Evolutionary conservation across 2,113 vertebrate genomes (phyloP), one percentile per base, ranked within the genome.

Genomic region (Chaetodon auriga): DNA sequence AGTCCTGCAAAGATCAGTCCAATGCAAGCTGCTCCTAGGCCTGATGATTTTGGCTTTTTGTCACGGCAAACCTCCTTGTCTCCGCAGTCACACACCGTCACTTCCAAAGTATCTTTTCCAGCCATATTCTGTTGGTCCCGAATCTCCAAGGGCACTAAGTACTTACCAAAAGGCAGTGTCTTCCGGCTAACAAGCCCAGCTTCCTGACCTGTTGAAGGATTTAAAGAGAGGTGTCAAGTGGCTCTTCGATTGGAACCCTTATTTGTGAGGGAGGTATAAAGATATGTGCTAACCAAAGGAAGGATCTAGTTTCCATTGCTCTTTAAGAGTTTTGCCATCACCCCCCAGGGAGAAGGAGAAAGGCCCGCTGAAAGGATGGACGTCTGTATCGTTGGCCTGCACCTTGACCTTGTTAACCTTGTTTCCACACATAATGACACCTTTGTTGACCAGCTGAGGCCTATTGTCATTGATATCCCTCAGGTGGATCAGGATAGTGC

Each of bases 21-120:
- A 46, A 96, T 91, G 57, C 21, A 87, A n/a, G 66, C 77, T 16
- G 38, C 3, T 7, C 89, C 92, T 18, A 96, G 6, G 2, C 1
- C 4, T 8, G 78, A 9, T 25, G 86, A 43, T 0, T 11, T 0
- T 0, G 82, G 60, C 0, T 15, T 10, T 51, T 25, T 79, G 2
- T 0, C 0, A 2, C 19, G 61, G 71, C 96, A 96, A 0, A n/a
- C 68, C 0, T 60, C 2, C 1, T 62, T 68, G 4, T 71, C 1
- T 0, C 41, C 66, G 51, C 96, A 97, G 62, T 90, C 78, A 58
- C 96, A 97, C 68, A 97, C 53, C 2, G 49, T 69, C 36, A 96
- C 72, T 0, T 78, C 8, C 6, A 96, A 23, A 0, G 38, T 88
- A 3, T 95, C 86, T 25, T 43, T 25, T 38, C 23, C 78, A 2